Base-by-base conservation (phyloP, 1,140 invertebrate genomes). In the Eumeta japonica region DNA sequence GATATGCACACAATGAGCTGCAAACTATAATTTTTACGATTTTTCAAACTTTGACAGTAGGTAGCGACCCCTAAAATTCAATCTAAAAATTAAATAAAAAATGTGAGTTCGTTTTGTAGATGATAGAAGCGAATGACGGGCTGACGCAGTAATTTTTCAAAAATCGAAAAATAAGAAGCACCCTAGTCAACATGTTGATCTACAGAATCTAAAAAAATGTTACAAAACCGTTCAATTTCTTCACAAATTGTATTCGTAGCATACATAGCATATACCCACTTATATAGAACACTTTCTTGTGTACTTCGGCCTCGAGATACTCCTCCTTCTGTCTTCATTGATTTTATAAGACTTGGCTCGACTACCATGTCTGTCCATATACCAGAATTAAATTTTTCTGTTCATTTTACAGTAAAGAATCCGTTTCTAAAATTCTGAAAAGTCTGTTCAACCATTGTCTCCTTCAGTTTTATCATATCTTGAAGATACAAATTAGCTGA, bases 401-500 rank as follows among this genome's bases (percentile, higher is more conserved):
- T 41, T 20, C 62, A 52, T 39, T 49, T 42, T 28, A 62, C 44
- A 2, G 64, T 66, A 41, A 62, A 68, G 34, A 43, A 62, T 42
- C 53, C 48, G 16, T 52, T 50, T 40, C n/a, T 46, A 40, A 55
- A 72, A 17, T 62, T 62, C 24, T 63, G 29, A 57, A 56, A 63
- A 52, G 18, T 39, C 13, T 52, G 32, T 37, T 50, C 35, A 61
- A 52, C 37, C 39, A 62, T 43, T 43, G 32, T 53, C 34, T 53
- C 41, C 14, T 50, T 33, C 13, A 58, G 20, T 27, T 52, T 18
- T 35, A 28, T 0, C 67, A 67, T 76, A 50, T 74, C 45, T 58
- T 75, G 64, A 9, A 78, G 35, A 49, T 77, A 77, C 11, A 75
- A 33, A 19, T 64, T 57, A 20, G 48, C 48, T 36, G 62, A 70